Conservation (phyloP, 2,113 vertebrate species). For the Zosterops japonicus region DNA sequence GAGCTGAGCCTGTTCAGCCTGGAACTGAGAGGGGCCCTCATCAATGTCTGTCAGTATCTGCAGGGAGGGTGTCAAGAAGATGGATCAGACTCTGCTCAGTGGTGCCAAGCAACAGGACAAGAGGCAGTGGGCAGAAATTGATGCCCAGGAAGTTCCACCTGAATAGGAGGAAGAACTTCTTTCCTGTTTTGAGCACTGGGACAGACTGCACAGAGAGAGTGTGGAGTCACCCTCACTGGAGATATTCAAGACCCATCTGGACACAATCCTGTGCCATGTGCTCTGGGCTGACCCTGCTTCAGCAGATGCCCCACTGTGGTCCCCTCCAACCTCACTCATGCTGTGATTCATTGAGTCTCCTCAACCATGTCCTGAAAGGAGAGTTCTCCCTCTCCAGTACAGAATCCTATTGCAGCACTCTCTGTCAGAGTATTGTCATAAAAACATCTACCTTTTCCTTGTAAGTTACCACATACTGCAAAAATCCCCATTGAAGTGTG, state of each 20-base stretch:
- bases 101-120: neutral
- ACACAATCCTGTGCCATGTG: neutral
- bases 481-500: neutral
- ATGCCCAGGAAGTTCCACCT: neutral
- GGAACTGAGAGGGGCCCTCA: neutral
- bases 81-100: neutral
- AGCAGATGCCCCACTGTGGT: neutral
- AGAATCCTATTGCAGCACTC: neutral
- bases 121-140: neutral
- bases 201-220: neutral
- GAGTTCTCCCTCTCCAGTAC: neutral
- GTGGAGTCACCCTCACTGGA: neutral
- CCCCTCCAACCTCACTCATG: neutral
- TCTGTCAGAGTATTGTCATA: neutral
- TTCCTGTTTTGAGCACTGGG: neutral
- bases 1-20: neutral
- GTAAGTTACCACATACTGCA: neutral
- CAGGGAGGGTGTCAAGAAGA: neutral
- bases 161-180: neutral
- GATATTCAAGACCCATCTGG: neutral
- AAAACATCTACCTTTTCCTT: neutral
- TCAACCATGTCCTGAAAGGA: neutral
- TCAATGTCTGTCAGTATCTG: neutral
- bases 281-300: neutral
- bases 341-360: neutral